Base-by-base conservation (phyloP, 2,797 vertebrate species). In the Enteromius viviparus region DNA sequence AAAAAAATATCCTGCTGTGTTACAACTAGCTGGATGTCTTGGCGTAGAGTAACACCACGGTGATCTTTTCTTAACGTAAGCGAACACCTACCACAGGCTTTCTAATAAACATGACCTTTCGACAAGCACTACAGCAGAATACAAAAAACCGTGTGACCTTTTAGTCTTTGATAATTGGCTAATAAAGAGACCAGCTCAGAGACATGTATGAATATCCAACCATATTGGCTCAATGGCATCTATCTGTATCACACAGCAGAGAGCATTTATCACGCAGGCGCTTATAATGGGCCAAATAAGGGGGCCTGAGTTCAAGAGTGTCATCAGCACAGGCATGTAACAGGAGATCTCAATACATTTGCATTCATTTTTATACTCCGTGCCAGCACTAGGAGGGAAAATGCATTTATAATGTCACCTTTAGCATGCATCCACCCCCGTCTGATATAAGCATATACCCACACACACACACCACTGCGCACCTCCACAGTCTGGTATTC, bases 321-420 rank as follows among this genome's bases (percentile, higher is more conserved):
- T 75, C 60, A 45, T 80, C 77, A 21, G 21, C 26, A 58, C 3
- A 68, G 74, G 26, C 58, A 65, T 53, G 19, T 26, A 81, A 82
- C n/a, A 21, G 76, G 2, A 40, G 23, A 68, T 83, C 76, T 85
- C 66, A 78, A 81, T 81, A 72, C 66, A 72, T 83, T 83, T 81
- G 58, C 64, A 70, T 32, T 66, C 23, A 12, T 70, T 55, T 65
- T 66, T 49, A 78, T 49, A n/a, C 76, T 32, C 51, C 0, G n/a
- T 72, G 80, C 72, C 85, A 84, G 55, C 23, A 82, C 40, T 14
- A 1, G 34, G 49, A 80, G 60, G 37, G 34, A 65, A 71, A 72
- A 81, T 49, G 42, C 70, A 83, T 86, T 34, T 80, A 79, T 82
- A 83, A 80, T 80, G 72, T 45, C 49, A 76, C 37, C 53, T 82